These are phyloP conservation scores for Odontophorus gujanensis DNA, from an alignment of 2,113 vertebrate species.

Conservation along the genomic window DNA sequence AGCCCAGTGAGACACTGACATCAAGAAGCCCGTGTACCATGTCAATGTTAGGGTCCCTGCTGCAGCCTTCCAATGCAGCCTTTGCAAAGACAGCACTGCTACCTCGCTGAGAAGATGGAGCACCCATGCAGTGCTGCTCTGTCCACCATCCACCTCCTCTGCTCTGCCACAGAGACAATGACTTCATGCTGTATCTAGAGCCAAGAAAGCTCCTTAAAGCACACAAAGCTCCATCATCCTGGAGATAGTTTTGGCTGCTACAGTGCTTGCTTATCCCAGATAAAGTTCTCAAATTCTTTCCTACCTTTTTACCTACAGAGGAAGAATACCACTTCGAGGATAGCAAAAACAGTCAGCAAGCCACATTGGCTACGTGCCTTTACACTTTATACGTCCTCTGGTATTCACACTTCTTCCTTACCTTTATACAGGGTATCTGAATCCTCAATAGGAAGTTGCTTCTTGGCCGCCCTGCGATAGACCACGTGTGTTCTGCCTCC, in stretches of 20 bases:
- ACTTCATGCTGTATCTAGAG: background rate
- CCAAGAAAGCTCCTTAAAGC: background rate
- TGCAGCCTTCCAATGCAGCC: background rate
- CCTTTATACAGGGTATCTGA: slow-evolving; percentile 83
- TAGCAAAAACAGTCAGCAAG: background rate
- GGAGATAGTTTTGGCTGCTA: background rate
- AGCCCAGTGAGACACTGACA: background rate
- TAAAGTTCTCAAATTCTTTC: background rate
- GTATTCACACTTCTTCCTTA: slow-evolving; percentile 72
- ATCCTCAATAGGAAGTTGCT: slow-evolving; percentile 46
- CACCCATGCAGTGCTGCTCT: background rate
- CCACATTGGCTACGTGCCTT: background rate
- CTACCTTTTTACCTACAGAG: background rate
- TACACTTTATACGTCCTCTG: background rate
- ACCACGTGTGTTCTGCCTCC: slow-evolving; percentile 89
- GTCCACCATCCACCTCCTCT: background rate
- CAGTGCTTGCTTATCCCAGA: background rate
- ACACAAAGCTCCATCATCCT: background rate
- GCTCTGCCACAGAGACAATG: fast-evolving
- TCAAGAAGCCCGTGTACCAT: fast-evolving
- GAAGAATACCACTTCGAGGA: background rate
- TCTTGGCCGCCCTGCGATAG: slow-evolving; percentile 89
- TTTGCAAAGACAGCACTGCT: background rate
- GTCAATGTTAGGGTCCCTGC: background rate
- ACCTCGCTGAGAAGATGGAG: background rate